phyloP scores from a whole-genome alignment of 2,888 invertebrate species.

The Archips crataeganus region DNA sequence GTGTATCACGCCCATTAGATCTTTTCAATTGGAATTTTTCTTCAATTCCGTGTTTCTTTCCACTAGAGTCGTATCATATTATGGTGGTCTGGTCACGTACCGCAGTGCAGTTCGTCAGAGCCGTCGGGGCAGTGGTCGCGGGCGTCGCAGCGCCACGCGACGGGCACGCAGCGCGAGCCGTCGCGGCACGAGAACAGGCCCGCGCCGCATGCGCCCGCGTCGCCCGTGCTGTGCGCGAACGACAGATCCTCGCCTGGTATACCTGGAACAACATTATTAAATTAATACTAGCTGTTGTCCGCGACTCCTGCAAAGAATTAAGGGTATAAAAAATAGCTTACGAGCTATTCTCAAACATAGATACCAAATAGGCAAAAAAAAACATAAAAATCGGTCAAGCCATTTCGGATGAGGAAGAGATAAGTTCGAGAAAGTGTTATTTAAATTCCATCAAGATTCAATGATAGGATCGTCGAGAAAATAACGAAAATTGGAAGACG shows the following conservation, averaged over 20 bases:
- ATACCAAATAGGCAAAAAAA: background rate
- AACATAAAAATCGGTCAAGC: too few species aligned
- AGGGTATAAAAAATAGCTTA: too few species aligned
- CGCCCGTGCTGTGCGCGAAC: constrained; percentile 14
- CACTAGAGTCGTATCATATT: too few species aligned
- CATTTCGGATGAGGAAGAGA: background rate
- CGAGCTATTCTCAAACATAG: too few species aligned
- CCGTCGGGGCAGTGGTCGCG: constrained; percentile 88
- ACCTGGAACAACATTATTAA: constrained; percentile 17
- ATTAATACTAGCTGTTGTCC: too few species aligned
- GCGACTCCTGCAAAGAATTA: too few species aligned
- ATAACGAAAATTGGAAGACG: background rate
- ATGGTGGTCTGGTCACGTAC: constrained; percentile 57
- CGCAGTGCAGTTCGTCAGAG: constrained; percentile 87
- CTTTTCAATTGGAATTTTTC: too few species aligned
- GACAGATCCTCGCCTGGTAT: constrained; percentile 41
- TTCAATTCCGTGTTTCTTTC: too few species aligned
- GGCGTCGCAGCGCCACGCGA: constrained; percentile 88
- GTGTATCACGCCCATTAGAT: too few species aligned
- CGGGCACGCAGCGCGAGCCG: constrained; percentile 87
- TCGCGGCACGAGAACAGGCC: constrained; percentile 86
- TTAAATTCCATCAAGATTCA: background rate
- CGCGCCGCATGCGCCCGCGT: constrained; percentile 56
- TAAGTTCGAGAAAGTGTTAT: background rate
- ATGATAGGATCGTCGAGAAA: background rate